Evolutionary conservation across 2,888 invertebrate genomes (phyloP).

Genomic region (Dasypolia templi): DNA sequence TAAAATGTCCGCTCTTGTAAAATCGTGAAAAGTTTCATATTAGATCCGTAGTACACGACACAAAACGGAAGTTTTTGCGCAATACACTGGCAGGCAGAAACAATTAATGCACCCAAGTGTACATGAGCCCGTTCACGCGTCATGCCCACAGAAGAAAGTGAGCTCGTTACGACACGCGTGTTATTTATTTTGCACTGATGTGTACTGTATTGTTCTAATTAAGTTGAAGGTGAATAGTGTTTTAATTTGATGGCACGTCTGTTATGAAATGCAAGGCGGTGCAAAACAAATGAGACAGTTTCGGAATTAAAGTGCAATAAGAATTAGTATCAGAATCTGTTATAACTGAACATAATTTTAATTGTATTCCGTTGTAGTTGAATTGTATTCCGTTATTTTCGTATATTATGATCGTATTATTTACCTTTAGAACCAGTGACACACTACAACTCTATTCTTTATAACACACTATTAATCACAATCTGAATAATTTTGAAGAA

Average conservation of each 20-base stretch:
- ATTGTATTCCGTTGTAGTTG: too few species aligned
- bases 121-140: conserved; percentile 79
- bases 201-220: conserved; percentile 59
- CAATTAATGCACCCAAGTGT: conserved; percentile 76
- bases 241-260: conserved; percentile 15
- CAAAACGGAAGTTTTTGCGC: conserved; percentile 81
- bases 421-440: too few species aligned
- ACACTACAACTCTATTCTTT: too few species aligned
- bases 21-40: conserved; percentile 16
- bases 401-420: too few species aligned
- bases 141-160: conserved; percentile 81
- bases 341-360: too few species aligned
- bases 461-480: too few species aligned
- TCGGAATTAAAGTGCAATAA: conserved; percentile 8
- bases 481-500: too few species aligned
- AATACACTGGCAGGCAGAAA: conserved; percentile 76
- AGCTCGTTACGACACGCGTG: conserved; percentile 75
- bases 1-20: neutral
- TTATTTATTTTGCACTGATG: conserved; percentile 70
- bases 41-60: conserved; percentile 62
- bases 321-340: neutral
- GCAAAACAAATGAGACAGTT: conserved; percentile 38
- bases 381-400: too few species aligned
- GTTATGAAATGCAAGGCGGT: conserved; percentile 32
- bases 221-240: conserved; percentile 51